phyloP scores from a whole-genome alignment of 2,113 vertebrate species.

The Clarias gariepinus region DNA sequence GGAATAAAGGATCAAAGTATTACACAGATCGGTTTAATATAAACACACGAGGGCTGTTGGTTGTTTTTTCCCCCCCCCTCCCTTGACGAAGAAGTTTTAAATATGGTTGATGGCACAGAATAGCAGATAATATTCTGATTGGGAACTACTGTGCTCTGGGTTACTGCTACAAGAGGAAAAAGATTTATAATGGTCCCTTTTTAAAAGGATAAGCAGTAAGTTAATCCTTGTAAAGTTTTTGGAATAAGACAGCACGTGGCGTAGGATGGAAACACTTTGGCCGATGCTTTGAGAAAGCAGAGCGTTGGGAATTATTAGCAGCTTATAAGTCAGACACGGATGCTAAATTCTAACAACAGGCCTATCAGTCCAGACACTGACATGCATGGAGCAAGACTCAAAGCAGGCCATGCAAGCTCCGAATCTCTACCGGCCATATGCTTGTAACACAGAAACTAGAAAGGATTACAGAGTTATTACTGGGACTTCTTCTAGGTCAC shows the following conservation, averaged over 20 bases:
- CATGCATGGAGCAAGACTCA: constrained; percentile 37
- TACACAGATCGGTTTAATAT: constrained; percentile 17
- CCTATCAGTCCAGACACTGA: constrained; percentile 1
- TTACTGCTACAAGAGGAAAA: constrained; percentile 21
- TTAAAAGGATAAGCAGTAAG: not conserved
- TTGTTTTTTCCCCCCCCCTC: too few relatives aligned
- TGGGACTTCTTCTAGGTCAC: constrained; percentile 11
- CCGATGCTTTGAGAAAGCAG: not conserved
- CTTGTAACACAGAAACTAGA: not conserved
- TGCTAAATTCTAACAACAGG: constrained; percentile 28
- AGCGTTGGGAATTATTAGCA: constrained; percentile 9
- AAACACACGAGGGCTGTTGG: constrained; percentile 10
- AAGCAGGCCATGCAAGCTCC: constrained; percentile 38
- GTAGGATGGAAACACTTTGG: not conserved
- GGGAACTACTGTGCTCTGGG: constrained; percentile 13
- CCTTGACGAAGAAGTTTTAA: constrained; percentile 4
- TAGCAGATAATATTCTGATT: constrained; percentile 1
- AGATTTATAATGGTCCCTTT: constrained; percentile 49
- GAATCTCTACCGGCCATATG: constrained; percentile 16
- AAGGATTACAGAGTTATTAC: constrained; percentile 6
- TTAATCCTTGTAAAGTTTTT: not conserved
- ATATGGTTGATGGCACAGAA: constrained; percentile 41
- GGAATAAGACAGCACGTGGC: not conserved
- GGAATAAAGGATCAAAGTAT: constrained; percentile 33
- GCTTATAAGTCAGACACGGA: not conserved